These are phyloP conservation scores for Trichonephila inaurata DNA, from an alignment of 1,140 invertebrate genomes.

Conservation along the genomic window DNA sequence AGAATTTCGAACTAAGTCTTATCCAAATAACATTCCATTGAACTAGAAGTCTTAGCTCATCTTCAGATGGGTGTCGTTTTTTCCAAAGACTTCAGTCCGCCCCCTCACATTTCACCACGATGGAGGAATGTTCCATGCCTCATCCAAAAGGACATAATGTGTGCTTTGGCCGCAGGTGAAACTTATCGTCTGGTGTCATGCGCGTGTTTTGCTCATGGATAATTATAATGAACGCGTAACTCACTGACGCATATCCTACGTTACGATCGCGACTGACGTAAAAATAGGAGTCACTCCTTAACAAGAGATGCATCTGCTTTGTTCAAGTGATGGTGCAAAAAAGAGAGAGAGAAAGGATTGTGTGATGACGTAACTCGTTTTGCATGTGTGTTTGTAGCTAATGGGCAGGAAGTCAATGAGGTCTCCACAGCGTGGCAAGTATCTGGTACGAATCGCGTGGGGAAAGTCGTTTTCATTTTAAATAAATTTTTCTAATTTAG, in stretches of 20 bases:
- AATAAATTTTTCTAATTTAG: neutral
- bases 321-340: neutral
- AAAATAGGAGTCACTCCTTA: neutral
- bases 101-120: neutral
- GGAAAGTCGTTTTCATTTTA: neutral
- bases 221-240: conserved; percentile 37
- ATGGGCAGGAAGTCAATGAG: conserved; percentile 10
- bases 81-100: neutral
- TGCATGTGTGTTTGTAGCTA: neutral
- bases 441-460: neutral
- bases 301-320: neutral
- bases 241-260: conserved; percentile 30
- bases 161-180: neutral
- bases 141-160: neutral
- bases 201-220: neutral
- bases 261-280: neutral
- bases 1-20: neutral
- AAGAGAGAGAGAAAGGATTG: conserved; percentile 3
- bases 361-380: neutral
- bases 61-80: neutral
- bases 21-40: neutral
- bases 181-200: neutral
- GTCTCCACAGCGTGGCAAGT: neutral
- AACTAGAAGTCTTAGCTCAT: neutral
- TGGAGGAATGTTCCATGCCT: neutral